A percentile compares a stretch with the other conserved stretches of the same genome.
These are phyloP conservation scores for Decapterus maruadsi DNA, from an alignment of 2,797 vertebrate species.

Conservation along the genomic window DNA sequence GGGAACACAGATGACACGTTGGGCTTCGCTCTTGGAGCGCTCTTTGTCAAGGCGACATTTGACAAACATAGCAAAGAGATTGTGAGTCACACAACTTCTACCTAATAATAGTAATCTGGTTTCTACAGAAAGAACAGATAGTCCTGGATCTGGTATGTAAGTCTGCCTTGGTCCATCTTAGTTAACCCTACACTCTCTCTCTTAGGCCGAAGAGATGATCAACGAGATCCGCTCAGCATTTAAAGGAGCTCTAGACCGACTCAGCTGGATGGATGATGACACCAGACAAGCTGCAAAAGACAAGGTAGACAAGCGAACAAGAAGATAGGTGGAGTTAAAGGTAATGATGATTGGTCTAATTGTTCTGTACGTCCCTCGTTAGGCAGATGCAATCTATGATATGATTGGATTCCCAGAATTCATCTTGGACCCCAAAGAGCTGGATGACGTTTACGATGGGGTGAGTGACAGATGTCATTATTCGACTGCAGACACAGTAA, in stretches of 20 bases:
- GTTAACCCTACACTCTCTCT: not conserved
- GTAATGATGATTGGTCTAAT: not conserved
- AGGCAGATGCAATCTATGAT: conserved; percentile 97
- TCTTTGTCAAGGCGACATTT: conserved; percentile 97
- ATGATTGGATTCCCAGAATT: conserved; percentile 99
- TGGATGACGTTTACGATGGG: conserved; percentile 97
- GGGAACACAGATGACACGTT: conserved; percentile 96
- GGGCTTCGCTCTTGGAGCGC: conserved; percentile 95
- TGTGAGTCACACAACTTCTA: conserved; percentile 80
- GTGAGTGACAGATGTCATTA: conserved; percentile 80
- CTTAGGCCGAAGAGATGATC: conserved; percentile 96
- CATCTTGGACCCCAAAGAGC: conserved; percentile 95
- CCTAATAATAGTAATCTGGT: not conserved
- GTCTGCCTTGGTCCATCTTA: not conserved
- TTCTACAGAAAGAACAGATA: not conserved
- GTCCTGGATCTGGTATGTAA: not conserved
- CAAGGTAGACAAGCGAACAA: conserved; percentile 85
- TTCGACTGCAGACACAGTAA: not conserved
- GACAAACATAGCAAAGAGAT: conserved; percentile 97
- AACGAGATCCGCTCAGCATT: conserved; percentile 93
- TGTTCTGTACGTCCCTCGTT: conserved; percentile 34
- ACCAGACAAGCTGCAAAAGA: conserved; percentile 94
- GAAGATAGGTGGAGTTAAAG: conserved; percentile 57
- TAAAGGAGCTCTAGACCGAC: conserved; percentile 88
- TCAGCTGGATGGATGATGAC: conserved; percentile 95